Percentiles rank a stretch among this genome's conserved stretches.
phyloP scores from a whole-genome alignment of 2,113 vertebrate species.

The Serinus canaria region DNA sequence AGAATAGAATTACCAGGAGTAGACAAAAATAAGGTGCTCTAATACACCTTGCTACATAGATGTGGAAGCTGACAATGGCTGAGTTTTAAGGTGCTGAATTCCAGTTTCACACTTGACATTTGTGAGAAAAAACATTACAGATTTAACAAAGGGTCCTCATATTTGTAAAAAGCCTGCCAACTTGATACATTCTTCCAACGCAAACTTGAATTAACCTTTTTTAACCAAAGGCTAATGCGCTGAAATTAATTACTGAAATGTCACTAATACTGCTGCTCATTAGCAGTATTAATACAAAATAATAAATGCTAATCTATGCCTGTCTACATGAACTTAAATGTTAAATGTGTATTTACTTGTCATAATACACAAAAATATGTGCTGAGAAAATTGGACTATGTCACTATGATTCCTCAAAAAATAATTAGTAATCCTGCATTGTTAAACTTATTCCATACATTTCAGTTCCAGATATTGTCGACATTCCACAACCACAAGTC shows the following conservation, averaged over 20 bases:
- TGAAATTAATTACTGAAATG: neutral
- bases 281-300: neutral
- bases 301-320: neutral
- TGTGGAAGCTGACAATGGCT: neutral
- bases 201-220: neutral
- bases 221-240: neutral
- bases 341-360: neutral
- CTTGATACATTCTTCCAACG: neutral
- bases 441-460: neutral
- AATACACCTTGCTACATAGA: neutral
- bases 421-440: neutral
- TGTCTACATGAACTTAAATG: neutral
- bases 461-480: neutral
- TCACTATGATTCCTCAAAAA: neutral
- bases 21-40: neutral
- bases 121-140: accelerated
- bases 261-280: neutral
- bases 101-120: neutral
- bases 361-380: neutral
- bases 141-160: neutral
- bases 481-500: neutral
- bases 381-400: neutral
- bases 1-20: neutral
- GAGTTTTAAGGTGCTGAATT: neutral
- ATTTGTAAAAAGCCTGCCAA: neutral